Evolutionary conservation across 2,888 invertebrate genomes (phyloP), one percentile per base, ranked within the genome.

Genomic region (Clivina fossor): DNA sequence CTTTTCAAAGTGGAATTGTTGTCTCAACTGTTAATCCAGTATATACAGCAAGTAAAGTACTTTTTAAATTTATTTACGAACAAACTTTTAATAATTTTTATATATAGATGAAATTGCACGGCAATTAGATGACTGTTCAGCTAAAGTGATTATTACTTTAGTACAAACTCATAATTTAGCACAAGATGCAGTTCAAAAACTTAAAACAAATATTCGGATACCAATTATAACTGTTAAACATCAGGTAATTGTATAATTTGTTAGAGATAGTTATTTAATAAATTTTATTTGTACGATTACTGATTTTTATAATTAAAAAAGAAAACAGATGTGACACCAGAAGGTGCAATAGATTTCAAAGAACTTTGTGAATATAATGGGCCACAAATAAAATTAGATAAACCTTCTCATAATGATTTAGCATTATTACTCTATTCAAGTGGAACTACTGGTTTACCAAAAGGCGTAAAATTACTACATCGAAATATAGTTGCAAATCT

Each of bases 401-500:
- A 76, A 22, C 68, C 76, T 57, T 72, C 68, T 40, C 68, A 76
- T 1, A 77, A 84, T 9, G 87, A 88, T 62, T 69, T 84, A 3
- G 81, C 81, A 0, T 72, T 88, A 28, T 73, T 93, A 65, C 91
- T 90, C 0, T 93, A 88, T 71, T 92, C 91, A 2, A 91, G 91
- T 69, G 90, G 90, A 1, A 93, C 93, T 0, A 93, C 92, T 0
- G 93, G 93, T 0, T 59, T 86, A 46, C 85, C 89, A 0, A 90
- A 90, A 74, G 88, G 87, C 2, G 88, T 89, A 0, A 77, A 81
- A 64, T 74, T 88, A 1, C 79, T 83, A 0, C 82, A 86, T 69
- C 71, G 66, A 19, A 82, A 82, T 70, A 59, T 84, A 1, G 62
- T 81, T 16, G 70, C 80, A 0, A 82, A 84, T 62, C 71, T 77